Base-by-base conservation (phyloP, 2,888 invertebrate genomes). In the Heteropelma amictum region DNA sequence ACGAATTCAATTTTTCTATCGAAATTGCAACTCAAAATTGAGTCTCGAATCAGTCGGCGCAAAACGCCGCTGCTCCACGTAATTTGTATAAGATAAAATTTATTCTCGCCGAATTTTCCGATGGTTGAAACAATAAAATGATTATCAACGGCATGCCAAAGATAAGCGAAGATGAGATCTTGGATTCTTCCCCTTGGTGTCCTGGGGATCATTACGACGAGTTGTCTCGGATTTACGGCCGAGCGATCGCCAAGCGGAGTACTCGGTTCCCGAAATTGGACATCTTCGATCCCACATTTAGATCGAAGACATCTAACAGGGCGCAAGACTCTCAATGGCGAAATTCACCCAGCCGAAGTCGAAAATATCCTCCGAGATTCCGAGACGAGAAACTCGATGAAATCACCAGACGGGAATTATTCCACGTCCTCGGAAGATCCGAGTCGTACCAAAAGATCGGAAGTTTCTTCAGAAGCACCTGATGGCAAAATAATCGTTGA, bases 331-430 rank as follows among this genome's bases (percentile, higher is more conserved):
- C 12, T 51, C 26, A 78, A 75, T 23, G 56, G 47, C 4, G 78
- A 80, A 35, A 63, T 72, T 6, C 77, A 79, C 17, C 10, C 56
- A 1, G 70, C 71, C 1, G 68, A 56, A 21, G 47, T 65, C 30
- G 72, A 80, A 7, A 82, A 79, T 23, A 60, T 72, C 0, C 23
- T 73, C 38, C 77, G 72, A 56, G 49, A 70, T 17, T 60, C 72
- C 0, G 72, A 77, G 17, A 33, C 71, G 3, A 80, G 72, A 40
- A 51, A 76, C 3, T 45, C 69, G 5, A 60, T 64, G 0, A 76
- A 76, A 17, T 28, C 49, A 0, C 47, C 54, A 0, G 80, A 75
- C 0, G 68, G 71, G 12, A 70, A 70, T 10, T 58, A 61, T 42
- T 68, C 56, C 0, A 60, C 60, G 8, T 51, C 58, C n/a, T 40